phyloP scores from a whole-genome alignment of 2,888 invertebrate genomes.

The Silvanus unidentatus region DNA sequence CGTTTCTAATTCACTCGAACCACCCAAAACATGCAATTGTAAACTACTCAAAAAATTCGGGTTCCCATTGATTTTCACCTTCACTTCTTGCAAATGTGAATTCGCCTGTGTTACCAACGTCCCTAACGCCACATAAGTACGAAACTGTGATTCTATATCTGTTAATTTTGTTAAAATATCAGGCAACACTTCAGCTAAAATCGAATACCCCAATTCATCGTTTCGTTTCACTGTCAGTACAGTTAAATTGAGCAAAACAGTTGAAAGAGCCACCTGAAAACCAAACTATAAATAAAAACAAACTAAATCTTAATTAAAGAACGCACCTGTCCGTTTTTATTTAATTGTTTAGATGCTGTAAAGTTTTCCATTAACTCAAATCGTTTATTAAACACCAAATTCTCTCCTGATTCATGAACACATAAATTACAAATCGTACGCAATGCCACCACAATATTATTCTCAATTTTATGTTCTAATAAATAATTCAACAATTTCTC shows the following conservation, averaged over 20 bases:
- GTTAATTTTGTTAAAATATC: conserved; percentile 52
- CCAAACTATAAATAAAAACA: conserved; percentile 8
- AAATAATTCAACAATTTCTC: conserved; percentile 35
- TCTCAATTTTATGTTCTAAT: conserved; percentile 47
- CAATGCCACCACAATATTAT: conserved; percentile 73
- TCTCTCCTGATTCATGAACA: conserved; percentile 60
- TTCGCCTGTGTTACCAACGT: conserved; percentile 55
- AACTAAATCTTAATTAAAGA: neutral
- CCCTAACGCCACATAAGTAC: conserved; percentile 71
- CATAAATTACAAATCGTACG: conserved; percentile 80
- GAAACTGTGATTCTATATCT: conserved; percentile 70
- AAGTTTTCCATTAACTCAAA: conserved; percentile 53
- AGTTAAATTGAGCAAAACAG: conserved; percentile 66
- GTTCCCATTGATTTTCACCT: conserved; percentile 42
- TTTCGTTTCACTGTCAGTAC: conserved; percentile 55
- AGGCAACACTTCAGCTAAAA: conserved; percentile 52
- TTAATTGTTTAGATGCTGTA: conserved; percentile 50
- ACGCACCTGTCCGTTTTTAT: conserved; percentile 59
- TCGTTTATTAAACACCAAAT: conserved; percentile 53
- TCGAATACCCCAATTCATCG: conserved; percentile 49
- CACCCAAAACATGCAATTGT: conserved; percentile 45
- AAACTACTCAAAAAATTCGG: conserved; percentile 31
- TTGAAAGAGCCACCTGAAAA: conserved; percentile 67
- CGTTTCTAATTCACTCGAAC: conserved; percentile 46
- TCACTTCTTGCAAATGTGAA: conserved; percentile 41